Conservation (phyloP, 1,140 invertebrate species). For the Ceratitis capitata region DNA sequence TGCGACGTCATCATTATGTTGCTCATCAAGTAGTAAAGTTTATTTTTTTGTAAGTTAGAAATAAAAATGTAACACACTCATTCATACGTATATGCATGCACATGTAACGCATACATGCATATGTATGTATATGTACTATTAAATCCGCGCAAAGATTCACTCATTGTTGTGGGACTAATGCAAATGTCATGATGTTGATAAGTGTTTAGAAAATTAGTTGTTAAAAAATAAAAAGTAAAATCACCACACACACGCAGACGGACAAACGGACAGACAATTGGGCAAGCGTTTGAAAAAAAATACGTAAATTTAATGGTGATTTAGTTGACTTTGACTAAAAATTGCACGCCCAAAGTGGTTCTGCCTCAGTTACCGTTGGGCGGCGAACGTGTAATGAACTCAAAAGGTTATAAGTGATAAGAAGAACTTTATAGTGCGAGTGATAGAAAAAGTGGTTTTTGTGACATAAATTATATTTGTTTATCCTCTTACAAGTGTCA, state of each 20-base stretch:
- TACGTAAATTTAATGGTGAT: not conserved
- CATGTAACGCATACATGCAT: too few species aligned
- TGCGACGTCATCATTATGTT: not conserved
- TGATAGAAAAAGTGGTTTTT: not conserved
- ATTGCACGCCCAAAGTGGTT: not conserved
- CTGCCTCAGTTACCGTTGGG: not conserved
- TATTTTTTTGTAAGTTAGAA: not conserved
- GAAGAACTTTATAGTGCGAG: not conserved
- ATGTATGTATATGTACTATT: not conserved
- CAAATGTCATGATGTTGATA: not conserved
- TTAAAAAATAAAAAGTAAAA: not conserved
- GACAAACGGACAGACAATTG: not conserved
- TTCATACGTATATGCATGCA: not conserved
- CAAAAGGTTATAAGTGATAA: not conserved
- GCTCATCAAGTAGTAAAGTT: not conserved
- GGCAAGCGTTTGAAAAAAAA: not conserved
- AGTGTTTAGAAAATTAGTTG: not conserved
- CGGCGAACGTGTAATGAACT: slow-evolving; percentile 1
- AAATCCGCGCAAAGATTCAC: not conserved
- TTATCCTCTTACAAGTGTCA: too few species aligned
- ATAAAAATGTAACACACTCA: not conserved
- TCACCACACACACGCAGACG: not conserved
- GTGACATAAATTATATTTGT: not conserved
- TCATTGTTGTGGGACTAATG: not conserved
- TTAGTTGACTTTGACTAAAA: not conserved